Evolutionary conservation across 2,797 vertebrate species (phyloP).

Genomic region (Muscicapa striata): DNA sequence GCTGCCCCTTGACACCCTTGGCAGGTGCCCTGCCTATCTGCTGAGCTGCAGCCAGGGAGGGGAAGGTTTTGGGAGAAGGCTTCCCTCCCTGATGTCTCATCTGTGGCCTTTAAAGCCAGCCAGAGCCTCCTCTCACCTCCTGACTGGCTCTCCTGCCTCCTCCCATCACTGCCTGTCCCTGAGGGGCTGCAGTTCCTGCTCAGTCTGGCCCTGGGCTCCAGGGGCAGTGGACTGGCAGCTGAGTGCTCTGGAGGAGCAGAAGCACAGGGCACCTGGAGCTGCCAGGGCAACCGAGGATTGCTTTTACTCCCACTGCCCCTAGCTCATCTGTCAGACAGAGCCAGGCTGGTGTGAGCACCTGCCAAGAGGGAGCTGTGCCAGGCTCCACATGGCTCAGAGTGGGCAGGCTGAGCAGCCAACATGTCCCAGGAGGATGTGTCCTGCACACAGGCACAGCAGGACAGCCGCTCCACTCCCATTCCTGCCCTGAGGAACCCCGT

Average conservation of each 20-base stretch:
- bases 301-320: background rate
- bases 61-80: background rate
- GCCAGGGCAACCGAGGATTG: background rate
- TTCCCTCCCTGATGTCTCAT: conserved; percentile 23
- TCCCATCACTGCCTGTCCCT: background rate
- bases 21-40: background rate
- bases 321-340: background rate
- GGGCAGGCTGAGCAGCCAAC: background rate
- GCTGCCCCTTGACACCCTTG: background rate
- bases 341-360: background rate
- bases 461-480: background rate
- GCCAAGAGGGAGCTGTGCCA: background rate
- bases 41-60: background rate
- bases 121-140: background rate
- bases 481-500: background rate
- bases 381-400: fast-evolving
- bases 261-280: background rate
- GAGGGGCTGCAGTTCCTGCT: background rate
- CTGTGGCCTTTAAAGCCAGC: background rate
- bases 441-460: background rate
- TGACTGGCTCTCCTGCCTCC: background rate
- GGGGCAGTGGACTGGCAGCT: background rate
- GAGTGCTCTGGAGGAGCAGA: background rate
- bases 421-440: background rate
- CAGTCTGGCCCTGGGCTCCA: background rate